phyloP scores from a whole-genome alignment of 92 coral and sea anemone genomes.

The Virgularia gustaviana region DNA sequence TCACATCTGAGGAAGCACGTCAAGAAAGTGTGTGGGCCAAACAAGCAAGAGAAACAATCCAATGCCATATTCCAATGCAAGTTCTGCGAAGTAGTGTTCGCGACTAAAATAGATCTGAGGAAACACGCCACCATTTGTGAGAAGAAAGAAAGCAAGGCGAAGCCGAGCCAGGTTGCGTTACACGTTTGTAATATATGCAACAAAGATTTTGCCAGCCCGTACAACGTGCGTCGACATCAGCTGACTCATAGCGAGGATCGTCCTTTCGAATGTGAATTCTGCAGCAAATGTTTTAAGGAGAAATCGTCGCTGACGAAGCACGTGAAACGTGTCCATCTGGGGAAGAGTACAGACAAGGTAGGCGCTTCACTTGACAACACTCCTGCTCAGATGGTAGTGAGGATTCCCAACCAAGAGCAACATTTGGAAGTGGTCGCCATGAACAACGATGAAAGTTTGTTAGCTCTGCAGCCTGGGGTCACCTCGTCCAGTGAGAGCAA shows the following conservation, averaged over 20 bases:
- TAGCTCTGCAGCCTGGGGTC: constrained; percentile 3
- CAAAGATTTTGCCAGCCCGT: constrained; percentile 98
- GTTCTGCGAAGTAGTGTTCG: constrained; percentile 90
- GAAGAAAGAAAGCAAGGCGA: constrained; percentile 76
- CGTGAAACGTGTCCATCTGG: constrained; percentile 92
- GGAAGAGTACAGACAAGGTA: constrained; percentile 11
- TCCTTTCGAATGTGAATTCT: constrained; percentile 87
- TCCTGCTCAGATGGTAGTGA: constrained; percentile 6
- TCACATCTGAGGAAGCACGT: constrained; percentile 95
- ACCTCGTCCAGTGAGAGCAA: neutral
- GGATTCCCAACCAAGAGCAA: constrained; percentile 20
- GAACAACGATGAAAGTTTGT: constrained; percentile 18
- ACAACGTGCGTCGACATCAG: constrained; percentile 90
- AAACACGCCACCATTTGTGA: constrained; percentile 87
- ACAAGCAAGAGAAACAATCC: constrained; percentile 89
- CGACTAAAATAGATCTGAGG: constrained; percentile 86
- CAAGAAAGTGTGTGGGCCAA: constrained; percentile 89
- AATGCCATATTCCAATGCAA: constrained; percentile 91
- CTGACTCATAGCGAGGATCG: constrained; percentile 98
- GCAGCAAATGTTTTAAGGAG: constrained; percentile 89
- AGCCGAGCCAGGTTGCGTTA: constrained; percentile 79
- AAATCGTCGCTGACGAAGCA: constrained; percentile 97
- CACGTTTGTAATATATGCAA: constrained; percentile 95
- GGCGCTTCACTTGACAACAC: neutral
- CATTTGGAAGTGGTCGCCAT: constrained; percentile 32